Evolutionary conservation across 2,888 invertebrate species (phyloP), one percentile per base, ranked within the genome.

Genomic region (Elegia similella): DNA sequence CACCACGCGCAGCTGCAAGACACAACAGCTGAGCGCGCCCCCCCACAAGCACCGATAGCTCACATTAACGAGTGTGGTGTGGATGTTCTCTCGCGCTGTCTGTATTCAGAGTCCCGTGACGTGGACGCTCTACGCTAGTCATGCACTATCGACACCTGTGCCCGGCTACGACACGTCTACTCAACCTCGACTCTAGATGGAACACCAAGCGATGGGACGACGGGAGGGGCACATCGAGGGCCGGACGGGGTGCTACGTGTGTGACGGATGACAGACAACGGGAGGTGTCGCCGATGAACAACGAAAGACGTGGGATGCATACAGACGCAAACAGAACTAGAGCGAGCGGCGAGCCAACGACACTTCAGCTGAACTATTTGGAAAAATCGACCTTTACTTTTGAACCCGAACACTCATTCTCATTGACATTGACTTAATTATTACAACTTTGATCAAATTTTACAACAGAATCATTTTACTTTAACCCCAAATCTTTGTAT

Each of bases 1-100:
- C 94, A 99, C 98, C 93, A 99, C 99, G 93, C 99, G 98, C 94
- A 99, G 96, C 99, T 99, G 98, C 94, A 97, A 97, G 93, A 80
- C 74, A 73, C 93, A 89, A 93, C 93, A 93, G 93, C 63, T 76
- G 79, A 80, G 74, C 67, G 65, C 66, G 61, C 62, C 63, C 67
- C 63, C 62, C 62, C 60, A 57, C 66, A 63, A 53, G 42, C 54
- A n/a, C 60, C 76, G 75, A 70, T 70, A 68, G 52, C 43, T 30
- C 54, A 32, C 60, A 52, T 59, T 62, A 63, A 63, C 69, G 87
- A 88, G 88, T 88, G 88, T 88, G 88, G 88, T 80, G 88, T 88
- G 88, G 88, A 88, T 83, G 78, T 78, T 75, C 76, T 73, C 68
- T 69, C 66, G 60, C 58, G 66, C 56, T 69, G 79, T 77, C 85